Conservation (phyloP, 2,888 invertebrate genomes). For the Campoplex nolae region DNA sequence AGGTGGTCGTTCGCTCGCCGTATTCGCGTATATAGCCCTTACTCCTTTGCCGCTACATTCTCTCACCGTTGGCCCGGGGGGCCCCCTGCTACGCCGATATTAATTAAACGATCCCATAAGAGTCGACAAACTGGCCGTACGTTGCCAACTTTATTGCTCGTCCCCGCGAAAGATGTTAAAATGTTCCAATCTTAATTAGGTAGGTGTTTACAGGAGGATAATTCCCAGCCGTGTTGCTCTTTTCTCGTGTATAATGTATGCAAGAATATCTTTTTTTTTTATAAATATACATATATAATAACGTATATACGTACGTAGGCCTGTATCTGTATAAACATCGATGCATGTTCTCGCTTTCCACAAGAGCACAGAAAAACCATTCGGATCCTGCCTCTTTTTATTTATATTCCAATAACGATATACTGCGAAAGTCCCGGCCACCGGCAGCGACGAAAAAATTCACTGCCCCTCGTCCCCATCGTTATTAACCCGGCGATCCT, state of each 20-base stretch:
- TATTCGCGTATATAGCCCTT: slow-evolving; percentile 42
- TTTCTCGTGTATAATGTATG: slow-evolving; percentile 28
- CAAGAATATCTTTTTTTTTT: slow-evolving; percentile 20
- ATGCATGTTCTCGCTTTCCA: slow-evolving; percentile 25
- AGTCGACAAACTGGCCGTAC: slow-evolving; percentile 81
- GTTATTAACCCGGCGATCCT: slow-evolving; percentile 24
- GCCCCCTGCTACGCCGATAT: slow-evolving; percentile 79
- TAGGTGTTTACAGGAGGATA: slow-evolving; percentile 83
- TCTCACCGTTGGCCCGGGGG: slow-evolving; percentile 22
- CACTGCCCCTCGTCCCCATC: slow-evolving; percentile 41
- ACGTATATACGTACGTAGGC: neutral
- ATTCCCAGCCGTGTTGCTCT: slow-evolving; percentile 73
- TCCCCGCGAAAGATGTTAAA: slow-evolving; percentile 81
- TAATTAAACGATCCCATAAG: slow-evolving; percentile 84
- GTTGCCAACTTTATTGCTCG: slow-evolving; percentile 82
- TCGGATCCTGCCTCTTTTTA: slow-evolving; percentile 13
- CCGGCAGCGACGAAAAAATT: slow-evolving; percentile 68
- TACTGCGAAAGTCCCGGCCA: slow-evolving; percentile 69
- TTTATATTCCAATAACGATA: slow-evolving; percentile 44
- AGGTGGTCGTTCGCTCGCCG: slow-evolving; percentile 79
- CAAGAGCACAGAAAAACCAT: neutral
- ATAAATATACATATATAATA: slow-evolving; percentile 8
- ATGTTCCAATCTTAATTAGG: slow-evolving; percentile 84
- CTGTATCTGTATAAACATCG: neutral
- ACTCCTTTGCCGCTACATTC: slow-evolving; percentile 38